Base-by-base conservation (phyloP, 2,888 invertebrate genomes). In the Parelbella ahira region DNA sequence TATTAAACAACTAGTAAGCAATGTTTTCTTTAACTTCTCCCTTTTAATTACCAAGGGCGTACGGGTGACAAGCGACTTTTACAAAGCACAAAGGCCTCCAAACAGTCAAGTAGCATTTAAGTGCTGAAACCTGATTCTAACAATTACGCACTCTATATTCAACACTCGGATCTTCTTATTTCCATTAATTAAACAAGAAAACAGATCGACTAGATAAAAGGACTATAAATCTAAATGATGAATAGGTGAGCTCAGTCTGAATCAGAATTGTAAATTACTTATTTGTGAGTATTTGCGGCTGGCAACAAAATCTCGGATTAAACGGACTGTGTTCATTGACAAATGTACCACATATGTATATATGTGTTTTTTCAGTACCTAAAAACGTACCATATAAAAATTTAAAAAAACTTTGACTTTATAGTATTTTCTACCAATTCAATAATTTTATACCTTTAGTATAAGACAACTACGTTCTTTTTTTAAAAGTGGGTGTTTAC, bases 211-310 rank as follows among this genome's bases (percentile, higher is more conserved):
- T 73, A 78, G 82, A 81, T 83, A 82, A 77, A 46, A 76, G 69
- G 75, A 73, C 81, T 66, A 84, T 86, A 84, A 86, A 84, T 86
- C 86, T 83, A 67, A 82, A 82, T 84, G 84, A 86, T 80, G 77
- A 80, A 86, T 84, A 77, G 83, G 73, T 74, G 63, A 73, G 76
- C 73, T 77, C 36, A 36, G 29, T 36, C 68, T 53, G 71, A 73
- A 74, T 75, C 64, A 57, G 78, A 81, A 79, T 79, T 79, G 82
- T 79, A 79, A 80, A 81, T 82, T 78, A 72, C 77, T 75, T 79
- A 77, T 63, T 48, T 48, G 53, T 51, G 48, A 45, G 49, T 37
- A 33, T 47, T 51, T 48, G 53, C 15, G 43, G 36, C 24, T 19
- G 36, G 19, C 8, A 15, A 7, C 27, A 18, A 42, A 21, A 41